Evolutionary conservation across 2,888 invertebrate genomes (phyloP), one percentile per base, ranked within the genome.

Genomic region (Lapara coniferarum): DNA sequence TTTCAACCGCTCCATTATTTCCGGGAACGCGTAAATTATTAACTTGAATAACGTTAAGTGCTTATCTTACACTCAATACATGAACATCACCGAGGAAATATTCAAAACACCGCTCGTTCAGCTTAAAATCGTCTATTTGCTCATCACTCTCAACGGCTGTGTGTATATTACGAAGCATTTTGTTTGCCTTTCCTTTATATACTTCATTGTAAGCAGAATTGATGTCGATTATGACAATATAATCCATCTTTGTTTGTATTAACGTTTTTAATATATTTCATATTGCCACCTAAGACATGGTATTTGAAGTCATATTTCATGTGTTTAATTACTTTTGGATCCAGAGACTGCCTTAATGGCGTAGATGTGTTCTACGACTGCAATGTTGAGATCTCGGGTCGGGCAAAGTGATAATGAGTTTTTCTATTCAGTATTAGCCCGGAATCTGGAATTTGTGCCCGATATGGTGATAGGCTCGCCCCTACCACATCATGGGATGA

Each of bases 161-260:
- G 68, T 79, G 76, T 81, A 72, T 25, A 71, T 3, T 6, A 68
- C 71, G 56, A 37, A 74, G 70, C 71, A 74, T 77, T 74, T 75
- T 78, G 78, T 81, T 81, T 77, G 76, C 76, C 72, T 81, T 80
- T 75, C 80, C 77, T 81, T 84, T 78, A 77, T 76, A 77, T 79
- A 76, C 75, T 71, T 78, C 72, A 78, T 83, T 86, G 81, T 83
- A 72, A 74, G 76, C 71, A 67, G 74, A 80, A 85, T 80, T 76
- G 79, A 78, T 77, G 75, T 70, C 81, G 78, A 84, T 85, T 82
- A 83, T 78, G 77, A 78, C 80, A 81, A 81, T 80, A 83, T 76
- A 73, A 77, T 77, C 78, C 75, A 73, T 73, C 75, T 67, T 74
- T 72, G 66, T 71, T 68, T 75, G 78, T 76, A 78, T 81, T 79